Evolutionary conservation across 2,113 vertebrate species (phyloP).

Genomic region (Micromys minutus): DNA sequence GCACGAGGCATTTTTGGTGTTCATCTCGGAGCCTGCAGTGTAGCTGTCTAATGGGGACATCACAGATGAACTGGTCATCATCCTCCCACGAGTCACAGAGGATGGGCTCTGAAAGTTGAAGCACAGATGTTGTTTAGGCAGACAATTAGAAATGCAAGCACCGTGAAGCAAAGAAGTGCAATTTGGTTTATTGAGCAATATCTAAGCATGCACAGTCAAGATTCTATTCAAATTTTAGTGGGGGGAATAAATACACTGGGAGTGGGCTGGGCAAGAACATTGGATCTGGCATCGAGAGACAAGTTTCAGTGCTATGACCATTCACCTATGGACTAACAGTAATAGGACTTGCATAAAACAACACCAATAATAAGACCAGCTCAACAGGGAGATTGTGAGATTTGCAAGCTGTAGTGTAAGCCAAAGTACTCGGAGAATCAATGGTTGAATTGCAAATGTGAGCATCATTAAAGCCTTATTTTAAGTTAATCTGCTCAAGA

Average conservation of each 20-base stretch:
- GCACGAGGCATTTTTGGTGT: slow-evolving; percentile 65
- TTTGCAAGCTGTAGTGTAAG: not conserved
- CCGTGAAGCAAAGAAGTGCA: not conserved
- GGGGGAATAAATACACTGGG: not conserved
- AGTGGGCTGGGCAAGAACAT: not conserved
- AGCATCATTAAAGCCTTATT: not conserved
- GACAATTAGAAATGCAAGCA: not conserved
- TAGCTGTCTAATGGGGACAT: fast-evolving
- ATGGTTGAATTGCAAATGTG: not conserved
- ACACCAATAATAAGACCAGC: not conserved
- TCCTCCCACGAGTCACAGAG: not conserved
- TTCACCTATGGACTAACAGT: not conserved
- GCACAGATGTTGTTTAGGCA: not conserved
- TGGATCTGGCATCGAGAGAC: not conserved
- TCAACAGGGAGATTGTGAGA: not conserved
- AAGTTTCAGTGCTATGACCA: not conserved
- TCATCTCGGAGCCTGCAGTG: slow-evolving; percentile 60
- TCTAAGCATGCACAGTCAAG: not conserved
- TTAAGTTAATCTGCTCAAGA: slow-evolving; percentile 12
- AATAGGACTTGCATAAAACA: not conserved
- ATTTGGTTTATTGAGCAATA: not conserved
- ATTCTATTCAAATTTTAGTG: too few species aligned
- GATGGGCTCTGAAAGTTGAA: slow-evolving; percentile 67
- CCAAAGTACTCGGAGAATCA: not conserved
- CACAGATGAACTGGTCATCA: fast-evolving